These are phyloP conservation scores for Psilopogon haemacephalus DNA, from an alignment of 2,113 vertebrate species.

Conservation along the genomic window DNA sequence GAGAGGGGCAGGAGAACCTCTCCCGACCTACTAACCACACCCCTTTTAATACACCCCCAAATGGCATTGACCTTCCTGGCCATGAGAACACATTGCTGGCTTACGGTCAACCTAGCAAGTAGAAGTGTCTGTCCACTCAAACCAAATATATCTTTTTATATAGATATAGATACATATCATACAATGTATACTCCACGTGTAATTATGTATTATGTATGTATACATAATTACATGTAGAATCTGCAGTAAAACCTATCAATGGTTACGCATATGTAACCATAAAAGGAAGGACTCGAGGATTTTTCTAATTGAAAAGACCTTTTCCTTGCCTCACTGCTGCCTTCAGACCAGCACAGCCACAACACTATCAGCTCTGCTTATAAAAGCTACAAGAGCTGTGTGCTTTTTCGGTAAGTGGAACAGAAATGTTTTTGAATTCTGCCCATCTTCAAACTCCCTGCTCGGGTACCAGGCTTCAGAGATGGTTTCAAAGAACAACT, in stretches of 20 bases:
- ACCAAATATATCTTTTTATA: not conserved
- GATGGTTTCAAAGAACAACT: not conserved
- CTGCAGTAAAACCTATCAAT: not conserved
- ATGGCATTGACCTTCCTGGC: too few relatives aligned
- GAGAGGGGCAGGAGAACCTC: too few relatives aligned
- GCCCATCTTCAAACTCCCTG: not conserved
- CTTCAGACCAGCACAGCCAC: not conserved
- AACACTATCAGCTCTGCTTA: not conserved
- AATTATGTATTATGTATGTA: not conserved
- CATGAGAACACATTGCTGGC: too few relatives aligned
- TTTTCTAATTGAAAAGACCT: not conserved
- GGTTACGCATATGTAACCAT: not conserved
- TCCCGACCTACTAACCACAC: too few relatives aligned
- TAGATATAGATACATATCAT: not conserved
- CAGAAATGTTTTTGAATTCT: not conserved
- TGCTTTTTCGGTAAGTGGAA: not conserved
- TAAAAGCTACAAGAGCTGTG: not conserved
- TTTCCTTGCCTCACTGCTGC: accelerated
- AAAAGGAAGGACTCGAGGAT: not conserved
- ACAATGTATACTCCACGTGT: not conserved
- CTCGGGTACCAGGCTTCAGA: not conserved
- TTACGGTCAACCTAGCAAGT: too few relatives aligned
- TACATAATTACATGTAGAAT: not conserved
- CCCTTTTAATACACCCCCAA: too few relatives aligned
- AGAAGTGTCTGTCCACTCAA: too few relatives aligned